Conservation (phyloP, 2,797 vertebrate species). For the Dipus sagitta region DNA sequence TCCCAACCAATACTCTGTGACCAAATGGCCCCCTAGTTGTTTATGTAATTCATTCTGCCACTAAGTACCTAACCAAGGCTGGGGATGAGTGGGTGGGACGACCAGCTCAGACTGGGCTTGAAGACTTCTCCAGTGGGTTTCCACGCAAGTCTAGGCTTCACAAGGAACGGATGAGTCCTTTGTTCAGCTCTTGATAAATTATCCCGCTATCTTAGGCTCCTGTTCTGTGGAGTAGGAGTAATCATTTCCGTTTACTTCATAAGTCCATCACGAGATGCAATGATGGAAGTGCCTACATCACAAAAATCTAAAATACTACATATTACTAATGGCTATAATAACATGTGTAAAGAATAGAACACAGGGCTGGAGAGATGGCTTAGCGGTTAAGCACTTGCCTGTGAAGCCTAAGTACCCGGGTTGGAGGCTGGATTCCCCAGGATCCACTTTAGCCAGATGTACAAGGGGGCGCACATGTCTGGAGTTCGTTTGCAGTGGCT, state of each 20-base stretch:
- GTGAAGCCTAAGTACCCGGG: no score
- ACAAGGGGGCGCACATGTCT: no score
- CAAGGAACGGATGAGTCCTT: neutral
- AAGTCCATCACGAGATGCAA: neutral
- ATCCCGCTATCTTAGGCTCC: neutral
- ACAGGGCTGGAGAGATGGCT: neutral
- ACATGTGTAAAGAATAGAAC: neutral
- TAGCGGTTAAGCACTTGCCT: no score
- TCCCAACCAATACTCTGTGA: slow-evolving; percentile 23
- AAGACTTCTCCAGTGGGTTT: slow-evolving; percentile 16
- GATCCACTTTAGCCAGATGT: neutral
- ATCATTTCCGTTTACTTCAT: slow-evolving; percentile 11
- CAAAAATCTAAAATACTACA: slow-evolving; percentile 32
- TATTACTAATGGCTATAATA: neutral
- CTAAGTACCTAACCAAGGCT: neutral
- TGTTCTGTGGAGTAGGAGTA: neutral
- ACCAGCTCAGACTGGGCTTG: neutral
- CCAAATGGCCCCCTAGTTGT: neutral
- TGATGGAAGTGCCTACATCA: neutral
- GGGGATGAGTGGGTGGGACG: neutral
- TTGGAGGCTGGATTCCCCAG: no score
- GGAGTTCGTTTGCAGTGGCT: no score
- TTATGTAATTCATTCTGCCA: neutral
- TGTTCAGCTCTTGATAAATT: slow-evolving; percentile 5
- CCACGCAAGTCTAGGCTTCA: neutral